Evolutionary conservation across 2,113 vertebrate genomes (phyloP).

Genomic region (Neolamprologus sp.): DNA sequence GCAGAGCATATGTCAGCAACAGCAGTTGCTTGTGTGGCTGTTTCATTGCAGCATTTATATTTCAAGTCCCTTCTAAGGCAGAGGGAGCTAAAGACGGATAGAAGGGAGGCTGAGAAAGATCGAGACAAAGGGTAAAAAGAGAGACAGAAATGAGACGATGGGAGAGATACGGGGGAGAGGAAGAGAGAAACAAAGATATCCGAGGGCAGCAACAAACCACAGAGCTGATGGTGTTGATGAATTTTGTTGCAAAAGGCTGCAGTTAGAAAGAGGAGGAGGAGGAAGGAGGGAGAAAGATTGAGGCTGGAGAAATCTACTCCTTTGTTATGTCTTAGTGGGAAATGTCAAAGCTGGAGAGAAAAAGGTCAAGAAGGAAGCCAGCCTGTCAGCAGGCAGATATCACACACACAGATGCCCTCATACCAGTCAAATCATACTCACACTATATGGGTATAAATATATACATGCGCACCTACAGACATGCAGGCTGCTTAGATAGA

Average conservation of each 20-base stretch:
- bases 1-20: not conserved
- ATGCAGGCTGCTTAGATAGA: not conserved
- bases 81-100: not conserved
- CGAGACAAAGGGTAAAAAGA: not conserved
- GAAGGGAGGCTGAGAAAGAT: not conserved
- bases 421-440: not conserved
- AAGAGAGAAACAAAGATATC: not conserved
- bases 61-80: not conserved
- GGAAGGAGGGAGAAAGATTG: not conserved
- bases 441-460: not conserved
- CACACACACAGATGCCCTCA: not conserved
- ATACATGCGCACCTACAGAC: not conserved
- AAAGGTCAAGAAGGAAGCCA: constrained; percentile 44
- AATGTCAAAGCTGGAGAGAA: constrained; percentile 32
- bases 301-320: constrained; percentile 34
- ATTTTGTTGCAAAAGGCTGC: constrained; percentile 41
- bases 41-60: not conserved
- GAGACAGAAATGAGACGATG: not conserved
- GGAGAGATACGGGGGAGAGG: not conserved
- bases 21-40: not conserved
- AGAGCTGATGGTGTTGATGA: constrained; percentile 32
- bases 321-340: constrained; percentile 56
- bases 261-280: not conserved
- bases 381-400: not conserved
- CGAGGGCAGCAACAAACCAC: not conserved